Evolutionary conservation across 2,888 invertebrate species (phyloP).

Genomic region (Pseudanteris insignis): DNA sequence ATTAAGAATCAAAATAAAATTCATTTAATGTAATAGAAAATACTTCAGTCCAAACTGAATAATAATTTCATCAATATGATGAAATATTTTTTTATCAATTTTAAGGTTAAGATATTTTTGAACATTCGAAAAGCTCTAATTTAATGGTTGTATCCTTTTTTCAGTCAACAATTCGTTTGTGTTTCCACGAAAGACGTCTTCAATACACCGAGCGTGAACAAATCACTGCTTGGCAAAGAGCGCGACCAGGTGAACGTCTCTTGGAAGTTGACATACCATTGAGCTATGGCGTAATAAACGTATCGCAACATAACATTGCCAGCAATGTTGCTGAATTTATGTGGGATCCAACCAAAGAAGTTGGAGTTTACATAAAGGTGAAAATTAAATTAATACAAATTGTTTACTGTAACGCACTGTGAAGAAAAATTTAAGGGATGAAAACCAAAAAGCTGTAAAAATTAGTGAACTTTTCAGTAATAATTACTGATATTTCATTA

Average conservation of each 20-base stretch:
- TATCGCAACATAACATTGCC: slow-evolving; percentile 76
- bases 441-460: too few relatives aligned
- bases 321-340: slow-evolving; percentile 86
- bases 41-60: too few relatives aligned
- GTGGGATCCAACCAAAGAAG: slow-evolving; percentile 97
- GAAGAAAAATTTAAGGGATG: too few relatives aligned
- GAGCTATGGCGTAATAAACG: slow-evolving; percentile 89
- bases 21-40: too few relatives aligned
- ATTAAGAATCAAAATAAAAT: neutral
- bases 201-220: slow-evolving; percentile 96
- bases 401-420: too few relatives aligned
- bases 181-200: slow-evolving; percentile 94
- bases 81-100: too few relatives aligned
- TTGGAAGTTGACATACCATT: slow-evolving; percentile 92
- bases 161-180: slow-evolving; percentile 88
- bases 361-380: slow-evolving; percentile 93
- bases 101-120: too few relatives aligned
- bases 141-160: slow-evolving; percentile 41
- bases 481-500: too few relatives aligned
- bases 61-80: too few relatives aligned
- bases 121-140: neutral
- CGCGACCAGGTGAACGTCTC: slow-evolving; percentile 86
- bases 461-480: too few relatives aligned
- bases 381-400: neutral
- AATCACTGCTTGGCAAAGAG: slow-evolving; percentile 89